These are phyloP conservation scores for Bovichtus variegatus DNA, from an alignment of 2,797 vertebrate species.

Conservation along the genomic window DNA sequence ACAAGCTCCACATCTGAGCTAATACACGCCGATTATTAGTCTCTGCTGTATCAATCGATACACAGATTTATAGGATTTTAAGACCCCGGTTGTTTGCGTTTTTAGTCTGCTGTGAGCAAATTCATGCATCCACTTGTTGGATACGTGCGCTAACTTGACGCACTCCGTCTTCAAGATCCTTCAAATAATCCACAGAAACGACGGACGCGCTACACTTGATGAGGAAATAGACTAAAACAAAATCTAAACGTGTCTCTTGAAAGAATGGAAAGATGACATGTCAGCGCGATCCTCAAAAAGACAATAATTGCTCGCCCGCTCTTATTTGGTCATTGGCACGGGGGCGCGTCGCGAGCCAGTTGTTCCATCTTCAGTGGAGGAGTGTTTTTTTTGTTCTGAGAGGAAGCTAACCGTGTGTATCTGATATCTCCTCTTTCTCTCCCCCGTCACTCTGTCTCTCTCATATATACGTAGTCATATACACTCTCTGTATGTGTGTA, in stretches of 20 bases:
- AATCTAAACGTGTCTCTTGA: background rate
- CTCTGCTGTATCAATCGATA: background rate
- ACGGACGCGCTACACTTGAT: background rate
- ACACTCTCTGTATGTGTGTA: conserved; percentile 33
- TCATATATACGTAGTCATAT: conserved; percentile 18
- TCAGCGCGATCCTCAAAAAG: conserved; percentile 17
- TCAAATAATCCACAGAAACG: conserved; percentile 47
- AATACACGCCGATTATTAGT: background rate
- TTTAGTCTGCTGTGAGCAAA: conserved; percentile 30
- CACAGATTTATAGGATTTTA: conserved; percentile 2
- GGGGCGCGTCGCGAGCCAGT: conserved; percentile 60
- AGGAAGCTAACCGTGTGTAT: conserved; percentile 34
- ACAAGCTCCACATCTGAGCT: conserved; percentile 45
- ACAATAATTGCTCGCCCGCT: conserved; percentile 12
- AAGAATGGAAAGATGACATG: background rate
- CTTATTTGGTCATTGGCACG: conserved; percentile 34
- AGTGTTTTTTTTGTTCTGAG: conserved; percentile 15
- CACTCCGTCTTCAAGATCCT: conserved; percentile 56
- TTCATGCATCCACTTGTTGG: conserved; percentile 81
- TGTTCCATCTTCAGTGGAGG: conserved; percentile 45
- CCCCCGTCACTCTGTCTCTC: conserved; percentile 10
- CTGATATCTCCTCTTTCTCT: conserved; percentile 39
- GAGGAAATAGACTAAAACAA: background rate
- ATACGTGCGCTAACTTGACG: conserved; percentile 71
- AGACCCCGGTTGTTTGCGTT: conserved; percentile 15